A percentile compares a stretch with the other conserved stretches of the same genome.
Evolutionary conservation across 2,888 invertebrate genomes (phyloP).

Genomic region (Osedax fenrisi): DNA sequence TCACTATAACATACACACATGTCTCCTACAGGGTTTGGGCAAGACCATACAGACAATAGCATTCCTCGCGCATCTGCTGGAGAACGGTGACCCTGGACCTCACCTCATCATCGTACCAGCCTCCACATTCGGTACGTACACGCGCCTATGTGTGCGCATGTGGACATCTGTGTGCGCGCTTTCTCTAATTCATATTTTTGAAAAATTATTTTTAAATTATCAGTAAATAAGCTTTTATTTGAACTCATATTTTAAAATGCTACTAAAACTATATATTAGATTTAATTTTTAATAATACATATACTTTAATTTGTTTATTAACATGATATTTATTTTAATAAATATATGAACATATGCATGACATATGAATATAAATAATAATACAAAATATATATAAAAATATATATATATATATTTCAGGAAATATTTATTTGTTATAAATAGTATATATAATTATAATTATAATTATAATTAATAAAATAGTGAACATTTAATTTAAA

Average conservation of each 20-base stretch:
- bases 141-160: too few relatives aligned
- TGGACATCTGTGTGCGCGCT: too few relatives aligned
- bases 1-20: not conserved
- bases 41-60: slow-evolving; percentile 50
- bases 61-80: slow-evolving; percentile 63
- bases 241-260: too few relatives aligned
- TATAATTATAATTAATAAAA: too few relatives aligned
- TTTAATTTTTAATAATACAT: too few relatives aligned
- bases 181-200: too few relatives aligned
- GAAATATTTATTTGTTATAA: not conserved
- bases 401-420: not conserved
- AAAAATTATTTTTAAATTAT: too few relatives aligned
- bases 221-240: too few relatives aligned
- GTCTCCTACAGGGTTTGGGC: slow-evolving; percentile 44
- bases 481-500: too few relatives aligned
- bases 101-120: slow-evolving; percentile 91
- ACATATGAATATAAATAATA: not conserved
- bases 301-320: too few relatives aligned
- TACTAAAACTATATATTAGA: too few relatives aligned
- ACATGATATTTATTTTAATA: not conserved
- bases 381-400: not conserved
- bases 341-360: not conserved
- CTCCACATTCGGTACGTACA: slow-evolving; percentile 70
- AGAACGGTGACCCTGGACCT: slow-evolving; percentile 62
- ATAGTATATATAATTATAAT: too few relatives aligned